A percentile compares a stretch with the other conserved stretches of the same genome.
Evolutionary conservation across 2,113 vertebrate species (phyloP).

Genomic region (Myrmophylax atrothorax): DNA sequence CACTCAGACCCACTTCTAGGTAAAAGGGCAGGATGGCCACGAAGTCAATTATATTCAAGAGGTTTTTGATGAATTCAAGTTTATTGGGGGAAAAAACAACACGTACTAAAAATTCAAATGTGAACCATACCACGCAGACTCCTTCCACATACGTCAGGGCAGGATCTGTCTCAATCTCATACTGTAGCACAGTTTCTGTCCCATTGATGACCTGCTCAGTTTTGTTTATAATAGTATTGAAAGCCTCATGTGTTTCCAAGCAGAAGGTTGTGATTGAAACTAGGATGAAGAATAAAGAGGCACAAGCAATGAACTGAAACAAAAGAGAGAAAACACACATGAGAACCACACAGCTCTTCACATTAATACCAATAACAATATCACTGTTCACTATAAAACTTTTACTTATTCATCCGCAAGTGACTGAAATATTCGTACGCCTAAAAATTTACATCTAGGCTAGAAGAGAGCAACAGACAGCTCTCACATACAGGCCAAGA

Average conservation of each 20-base stretch:
- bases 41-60: slow-evolving; percentile 98
- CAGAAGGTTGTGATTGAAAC: slow-evolving; percentile 99
- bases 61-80: slow-evolving; percentile 94
- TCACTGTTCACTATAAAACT: not conserved
- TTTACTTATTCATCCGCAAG: not conserved
- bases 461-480: not conserved
- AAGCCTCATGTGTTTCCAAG: slow-evolving; percentile 97
- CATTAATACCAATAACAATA: not conserved
- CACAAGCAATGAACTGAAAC: slow-evolving; percentile 94
- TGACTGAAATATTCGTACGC: not conserved
- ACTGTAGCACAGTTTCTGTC: slow-evolving; percentile 82
- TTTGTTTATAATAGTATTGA: slow-evolving; percentile 97
- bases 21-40: slow-evolving; percentile 98
- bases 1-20: slow-evolving; percentile 93
- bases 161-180: slow-evolving; percentile 95
- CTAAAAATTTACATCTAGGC: not conserved
- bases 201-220: slow-evolving; percentile 84
- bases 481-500: accelerated
- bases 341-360: slow-evolving; percentile 8
- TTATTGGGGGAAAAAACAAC: slow-evolving; percentile 95
- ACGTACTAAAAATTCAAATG: slow-evolving; percentile 95
- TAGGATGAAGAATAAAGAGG: slow-evolving; percentile 98
- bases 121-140: slow-evolving; percentile 98
- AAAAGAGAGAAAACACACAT: slow-evolving; percentile 38
- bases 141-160: slow-evolving; percentile 95